Evolutionary conservation across 2,797 vertebrate genomes (phyloP).

Genomic region (Ispidina lecontei): DNA sequence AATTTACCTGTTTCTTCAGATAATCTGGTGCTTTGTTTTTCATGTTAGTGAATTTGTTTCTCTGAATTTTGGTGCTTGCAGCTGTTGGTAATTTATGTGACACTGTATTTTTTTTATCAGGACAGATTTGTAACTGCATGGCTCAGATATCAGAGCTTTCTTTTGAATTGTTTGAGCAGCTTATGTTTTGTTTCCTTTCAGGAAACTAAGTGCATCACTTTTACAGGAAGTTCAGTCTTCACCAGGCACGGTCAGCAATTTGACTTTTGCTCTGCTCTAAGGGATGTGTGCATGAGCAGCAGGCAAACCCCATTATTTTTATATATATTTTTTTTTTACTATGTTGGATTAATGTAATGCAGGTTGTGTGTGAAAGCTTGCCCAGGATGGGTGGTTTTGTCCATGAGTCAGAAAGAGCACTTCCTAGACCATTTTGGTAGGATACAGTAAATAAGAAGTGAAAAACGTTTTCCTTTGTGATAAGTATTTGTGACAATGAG

Average conservation of each 20-base stretch:
- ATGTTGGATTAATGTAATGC: not conserved
- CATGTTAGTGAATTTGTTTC: not conserved
- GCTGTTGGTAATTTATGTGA: not conserved
- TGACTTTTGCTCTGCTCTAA: not conserved
- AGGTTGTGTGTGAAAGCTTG: not conserved
- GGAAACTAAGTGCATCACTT: not conserved
- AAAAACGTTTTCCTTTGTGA: not conserved
- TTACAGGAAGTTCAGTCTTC: constrained; percentile 15
- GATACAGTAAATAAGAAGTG: not conserved
- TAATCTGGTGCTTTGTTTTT: not conserved
- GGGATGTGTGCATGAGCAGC: not conserved
- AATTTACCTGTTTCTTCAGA: not conserved
- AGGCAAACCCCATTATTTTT: not conserved
- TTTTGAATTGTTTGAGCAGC: constrained; percentile 44
- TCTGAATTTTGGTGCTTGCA: not conserved
- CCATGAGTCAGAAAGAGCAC: not conserved
- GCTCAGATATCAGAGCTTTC: not conserved
- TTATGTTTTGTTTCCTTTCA: constrained; percentile 59
- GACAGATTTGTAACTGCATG: not conserved
- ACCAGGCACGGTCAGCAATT: not conserved
- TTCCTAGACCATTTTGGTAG: not conserved
- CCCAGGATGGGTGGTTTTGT: not conserved
- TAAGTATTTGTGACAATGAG: not conserved
- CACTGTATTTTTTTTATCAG: not conserved
- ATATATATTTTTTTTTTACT: not conserved